Evolutionary conservation across 2,113 vertebrate genomes (phyloP).

Genomic region (Hucho hucho): DNA sequence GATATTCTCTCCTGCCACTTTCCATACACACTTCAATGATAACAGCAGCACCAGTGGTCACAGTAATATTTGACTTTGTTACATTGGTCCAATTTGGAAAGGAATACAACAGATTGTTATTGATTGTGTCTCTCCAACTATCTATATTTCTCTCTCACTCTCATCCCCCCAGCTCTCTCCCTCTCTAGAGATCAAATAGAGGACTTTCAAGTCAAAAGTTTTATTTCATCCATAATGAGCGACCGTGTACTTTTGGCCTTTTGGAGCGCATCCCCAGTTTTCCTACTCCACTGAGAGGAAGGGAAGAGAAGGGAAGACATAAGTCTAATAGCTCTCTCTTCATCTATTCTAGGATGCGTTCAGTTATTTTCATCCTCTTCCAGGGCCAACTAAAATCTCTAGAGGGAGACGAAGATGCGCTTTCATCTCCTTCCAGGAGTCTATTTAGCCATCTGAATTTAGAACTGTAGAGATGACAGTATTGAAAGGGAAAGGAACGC

Average conservation of each 20-base stretch:
- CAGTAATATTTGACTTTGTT: background rate
- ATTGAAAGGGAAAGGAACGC: too few relatives aligned
- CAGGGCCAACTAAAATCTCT: too few relatives aligned
- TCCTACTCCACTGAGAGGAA: constrained; percentile 25
- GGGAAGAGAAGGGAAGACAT: too few relatives aligned
- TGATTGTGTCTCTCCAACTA: constrained; percentile 25
- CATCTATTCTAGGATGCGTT: too few relatives aligned
- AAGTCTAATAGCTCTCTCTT: too few relatives aligned
- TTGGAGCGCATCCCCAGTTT: constrained; percentile 46
- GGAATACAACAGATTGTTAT: constrained; percentile 6
- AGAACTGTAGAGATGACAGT: too few relatives aligned
- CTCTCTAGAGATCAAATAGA: constrained; percentile 36
- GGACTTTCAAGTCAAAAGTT: constrained; percentile 54
- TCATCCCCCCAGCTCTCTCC: constrained; percentile 12
- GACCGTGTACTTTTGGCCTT: constrained; percentile 36
- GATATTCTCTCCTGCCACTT: constrained; percentile 41
- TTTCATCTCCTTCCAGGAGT: too few relatives aligned
- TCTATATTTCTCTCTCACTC: constrained; percentile 27
- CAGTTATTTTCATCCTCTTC: too few relatives aligned
- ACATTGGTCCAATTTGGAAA: constrained; percentile 8
- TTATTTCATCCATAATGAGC: constrained; percentile 54
- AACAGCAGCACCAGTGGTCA: background rate
- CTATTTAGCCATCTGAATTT: too few relatives aligned
- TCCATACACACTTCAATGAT: constrained; percentile 12
- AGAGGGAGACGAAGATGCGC: too few relatives aligned